A percentile compares a stretch with the other conserved stretches of the same genome.
Conservation (phyloP, 2,888 invertebrate genomes). For the Hylaea fasciaria region DNA sequence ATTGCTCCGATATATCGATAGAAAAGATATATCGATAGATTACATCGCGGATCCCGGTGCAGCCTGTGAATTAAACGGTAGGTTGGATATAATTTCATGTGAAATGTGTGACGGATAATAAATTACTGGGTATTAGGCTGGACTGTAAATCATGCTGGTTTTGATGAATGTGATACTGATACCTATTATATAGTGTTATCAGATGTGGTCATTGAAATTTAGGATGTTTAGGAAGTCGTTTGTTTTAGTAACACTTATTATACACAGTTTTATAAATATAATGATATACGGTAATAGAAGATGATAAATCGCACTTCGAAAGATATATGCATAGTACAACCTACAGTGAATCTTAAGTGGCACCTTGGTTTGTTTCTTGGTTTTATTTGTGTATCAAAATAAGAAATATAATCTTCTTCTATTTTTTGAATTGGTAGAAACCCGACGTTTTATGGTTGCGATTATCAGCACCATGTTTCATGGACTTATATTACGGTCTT, state of each 20-base stretch:
- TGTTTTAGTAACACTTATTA: constrained; percentile 17
- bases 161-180: constrained; percentile 42
- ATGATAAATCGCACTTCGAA: no score
- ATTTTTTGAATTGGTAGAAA: no score
- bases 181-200: constrained; percentile 29
- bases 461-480: no score
- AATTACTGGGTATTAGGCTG: constrained; percentile 58
- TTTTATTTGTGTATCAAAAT: no score
- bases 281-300: no score
- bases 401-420: no score
- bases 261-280: no score
- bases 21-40: constrained; percentile 53
- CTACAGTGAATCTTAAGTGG: no score
- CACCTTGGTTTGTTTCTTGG: no score
- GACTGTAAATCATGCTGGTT: constrained; percentile 51
- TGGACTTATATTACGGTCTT: no score
- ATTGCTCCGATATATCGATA: constrained; percentile 64
- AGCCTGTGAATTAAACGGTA: constrained; percentile 59
- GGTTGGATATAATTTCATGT: constrained; percentile 66
- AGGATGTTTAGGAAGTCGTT: background rate
- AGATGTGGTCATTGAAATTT: constrained; percentile 17
- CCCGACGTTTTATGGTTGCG: no score
- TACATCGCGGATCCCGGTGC: constrained; percentile 49
- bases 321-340: no score
- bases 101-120: constrained; percentile 68